Evolutionary conservation across 37 sponge, comb jelly and placozoan species (phyloP).

Genomic region (Hexactinellida sp.): DNA sequence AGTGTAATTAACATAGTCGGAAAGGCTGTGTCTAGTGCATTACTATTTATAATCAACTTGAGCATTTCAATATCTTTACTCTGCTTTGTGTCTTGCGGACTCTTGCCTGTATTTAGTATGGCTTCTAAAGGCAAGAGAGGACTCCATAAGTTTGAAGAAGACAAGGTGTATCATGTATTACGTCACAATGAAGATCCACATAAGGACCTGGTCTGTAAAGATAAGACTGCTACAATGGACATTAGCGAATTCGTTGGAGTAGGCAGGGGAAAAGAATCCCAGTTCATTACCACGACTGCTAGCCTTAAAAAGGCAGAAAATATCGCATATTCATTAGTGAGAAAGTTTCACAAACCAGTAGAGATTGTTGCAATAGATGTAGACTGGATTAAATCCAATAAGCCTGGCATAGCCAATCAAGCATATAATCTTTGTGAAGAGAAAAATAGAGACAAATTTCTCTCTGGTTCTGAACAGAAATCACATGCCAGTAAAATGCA

Average conservation of each 20-base stretch:
- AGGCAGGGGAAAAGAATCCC: background rate
- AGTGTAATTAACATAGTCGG: no score
- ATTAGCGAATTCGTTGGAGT: background rate
- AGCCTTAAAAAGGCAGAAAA: background rate
- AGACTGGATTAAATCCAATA: background rate
- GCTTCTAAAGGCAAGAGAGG: background rate
- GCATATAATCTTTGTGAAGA: background rate
- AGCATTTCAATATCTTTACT: no score
- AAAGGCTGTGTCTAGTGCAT: no score
- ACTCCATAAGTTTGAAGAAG: background rate
- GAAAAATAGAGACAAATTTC: background rate
- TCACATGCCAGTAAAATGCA: background rate
- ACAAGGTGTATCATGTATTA: background rate
- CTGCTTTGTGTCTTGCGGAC: no score
- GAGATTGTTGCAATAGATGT: background rate
- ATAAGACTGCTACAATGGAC: background rate
- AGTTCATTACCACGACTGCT: background rate
- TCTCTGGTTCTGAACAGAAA: background rate
- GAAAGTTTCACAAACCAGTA: background rate
- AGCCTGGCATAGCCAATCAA: background rate
- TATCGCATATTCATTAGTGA: background rate
- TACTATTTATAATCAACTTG: no score
- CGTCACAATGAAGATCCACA: background rate
- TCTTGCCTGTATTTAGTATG: no score
- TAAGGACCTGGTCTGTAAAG: background rate